Evolutionary conservation across 1,140 invertebrate species (phyloP), one percentile per base, ranked within the genome.

Genomic region (Diorhabda elongata): DNA sequence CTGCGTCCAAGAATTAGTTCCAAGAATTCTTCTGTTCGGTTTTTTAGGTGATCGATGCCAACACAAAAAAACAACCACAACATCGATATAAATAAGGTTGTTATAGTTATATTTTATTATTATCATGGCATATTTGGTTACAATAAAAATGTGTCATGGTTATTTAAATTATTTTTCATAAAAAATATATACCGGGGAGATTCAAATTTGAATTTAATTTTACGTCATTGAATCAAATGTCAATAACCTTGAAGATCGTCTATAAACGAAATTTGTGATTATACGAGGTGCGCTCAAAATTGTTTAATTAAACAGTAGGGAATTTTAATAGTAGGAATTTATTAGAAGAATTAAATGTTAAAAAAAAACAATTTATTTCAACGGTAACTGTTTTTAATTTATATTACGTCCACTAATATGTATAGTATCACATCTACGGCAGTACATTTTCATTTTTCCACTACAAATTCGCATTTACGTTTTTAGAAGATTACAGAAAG

Each of bases 381-480:
- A 56, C 52, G n/a, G n/a, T 7, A 56, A 56, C 52, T 56, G 52
- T 56, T 6, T 56, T n/a, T 7, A 56, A 7, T 56, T 56, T 56
- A 56, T 56, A 7, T 56, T 56, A 7, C n/a, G n/a, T 56, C 6
- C n/a, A 7, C n/a, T 7, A 7, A 56, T 7, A 56, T n/a, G 52
- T 63, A 63, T 63, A 26, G n/a, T 66, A 66, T 66, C 64, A 66
- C 64, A 66, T 66, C 64, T 66, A 66, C 47, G 64, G 64, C 64
- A 66, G 64, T 66, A 66, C 64, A 57, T 41, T 61, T 7, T 56
- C 45, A 41, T 47, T 57, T 66, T 52, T 66, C 8, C 42, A 42
- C 9, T 42, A 66, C 42, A 57, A 7, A 42, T 8, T 41, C 26
- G 58, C 64, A 44, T 26, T 26, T 26, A 26, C 26, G 26, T 26